These are phyloP conservation scores for Parnassius orleans DNA, from an alignment of 2,888 invertebrate species.

Conservation along the genomic window DNA sequence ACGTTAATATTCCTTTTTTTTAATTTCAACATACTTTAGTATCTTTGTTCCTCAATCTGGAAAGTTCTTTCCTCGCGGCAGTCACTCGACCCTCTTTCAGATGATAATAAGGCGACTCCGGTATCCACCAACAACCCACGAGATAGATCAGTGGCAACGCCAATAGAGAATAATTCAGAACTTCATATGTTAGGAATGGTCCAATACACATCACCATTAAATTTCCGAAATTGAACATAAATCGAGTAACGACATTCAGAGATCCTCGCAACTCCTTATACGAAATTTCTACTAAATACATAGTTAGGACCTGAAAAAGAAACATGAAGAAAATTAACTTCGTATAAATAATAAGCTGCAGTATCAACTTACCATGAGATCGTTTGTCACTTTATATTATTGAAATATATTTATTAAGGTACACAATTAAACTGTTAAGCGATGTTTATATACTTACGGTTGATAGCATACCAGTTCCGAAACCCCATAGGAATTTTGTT, in stretches of 20 bases:
- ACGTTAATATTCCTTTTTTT: too few relatives aligned
- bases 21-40: constrained; percentile 12
- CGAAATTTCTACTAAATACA: constrained; percentile 68
- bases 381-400: background rate
- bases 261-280: constrained; percentile 67
- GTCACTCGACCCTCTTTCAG: constrained; percentile 73
- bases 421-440: background rate
- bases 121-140: constrained; percentile 73
- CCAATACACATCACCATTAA: constrained; percentile 63
- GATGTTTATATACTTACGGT: constrained; percentile 49
- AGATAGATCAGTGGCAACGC: constrained; percentile 70
- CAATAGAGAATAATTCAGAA: constrained; percentile 64
- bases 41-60: constrained; percentile 52
- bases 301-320: constrained; percentile 55
- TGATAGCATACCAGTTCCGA: constrained; percentile 67
- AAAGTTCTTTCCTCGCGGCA: constrained; percentile 62
- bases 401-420: background rate
- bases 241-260: constrained; percentile 49
- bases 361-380: too few relatives aligned
- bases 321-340: background rate
- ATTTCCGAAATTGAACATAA: constrained; percentile 61
- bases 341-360: too few relatives aligned
- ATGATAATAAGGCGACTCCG: constrained; percentile 82
- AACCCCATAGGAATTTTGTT: constrained; percentile 71
- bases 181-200: constrained; percentile 55